These are phyloP conservation scores for Ceratoteleas bidentatus DNA, from an alignment of 1,140 invertebrate species.

Conservation along the genomic window DNA sequence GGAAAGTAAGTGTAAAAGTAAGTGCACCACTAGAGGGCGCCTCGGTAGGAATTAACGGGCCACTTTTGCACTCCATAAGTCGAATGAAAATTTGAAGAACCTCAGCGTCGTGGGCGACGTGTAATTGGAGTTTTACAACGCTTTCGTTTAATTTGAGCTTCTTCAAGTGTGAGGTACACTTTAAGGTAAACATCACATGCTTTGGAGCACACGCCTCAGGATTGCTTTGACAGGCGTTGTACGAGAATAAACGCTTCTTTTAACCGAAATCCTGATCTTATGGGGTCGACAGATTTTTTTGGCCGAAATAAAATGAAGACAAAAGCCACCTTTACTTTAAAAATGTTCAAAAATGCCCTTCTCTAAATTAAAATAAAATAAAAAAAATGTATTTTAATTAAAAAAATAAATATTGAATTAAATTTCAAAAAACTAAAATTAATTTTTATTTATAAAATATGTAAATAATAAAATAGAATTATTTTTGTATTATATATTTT, in stretches of 20 bases:
- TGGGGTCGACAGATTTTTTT: slow-evolving; percentile 10
- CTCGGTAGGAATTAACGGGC: too few species aligned
- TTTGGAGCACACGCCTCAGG: slow-evolving; percentile 33
- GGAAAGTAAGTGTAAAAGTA: too few species aligned
- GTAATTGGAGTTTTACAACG: slow-evolving; percentile 23
- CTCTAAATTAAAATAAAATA: too few species aligned
- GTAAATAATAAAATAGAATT: background rate
- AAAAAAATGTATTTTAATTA: too few species aligned
- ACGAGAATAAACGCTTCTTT: slow-evolving; percentile 45
- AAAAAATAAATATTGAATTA: too few species aligned
- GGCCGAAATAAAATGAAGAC: background rate
- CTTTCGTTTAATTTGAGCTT: slow-evolving; percentile 47
- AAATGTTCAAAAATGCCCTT: too few species aligned
- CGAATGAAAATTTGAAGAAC: slow-evolving; percentile 26
- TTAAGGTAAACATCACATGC: slow-evolving; percentile 44
- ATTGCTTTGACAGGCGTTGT: slow-evolving; percentile 28
- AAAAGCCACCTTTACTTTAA: background rate
- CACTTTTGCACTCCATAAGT: slow-evolving; percentile 15
- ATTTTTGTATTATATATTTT: too few species aligned
- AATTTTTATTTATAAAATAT: too few species aligned
- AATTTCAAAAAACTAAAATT: too few species aligned
- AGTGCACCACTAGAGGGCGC: too few species aligned
- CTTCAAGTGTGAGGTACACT: slow-evolving; percentile 39
- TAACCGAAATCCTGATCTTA: slow-evolving; percentile 29
- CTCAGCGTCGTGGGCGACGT: too few species aligned